Conservation (phyloP, 2,113 vertebrate species). For the Microtus oregoni region DNA sequence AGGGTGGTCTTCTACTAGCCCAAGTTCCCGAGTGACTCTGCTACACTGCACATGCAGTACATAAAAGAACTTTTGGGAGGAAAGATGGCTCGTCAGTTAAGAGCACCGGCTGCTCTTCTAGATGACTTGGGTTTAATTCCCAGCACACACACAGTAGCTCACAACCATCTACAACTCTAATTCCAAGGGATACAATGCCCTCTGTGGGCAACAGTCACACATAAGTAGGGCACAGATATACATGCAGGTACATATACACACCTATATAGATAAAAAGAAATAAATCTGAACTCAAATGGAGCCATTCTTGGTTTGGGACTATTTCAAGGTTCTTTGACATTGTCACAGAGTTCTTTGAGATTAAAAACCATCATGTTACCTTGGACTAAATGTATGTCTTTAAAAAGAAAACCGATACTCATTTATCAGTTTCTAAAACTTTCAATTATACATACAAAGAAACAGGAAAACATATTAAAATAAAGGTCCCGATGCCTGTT, state of each 20-base stretch:
- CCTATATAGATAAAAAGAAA: not conserved
- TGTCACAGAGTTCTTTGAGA: not conserved
- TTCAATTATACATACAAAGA: slow-evolving; percentile 4
- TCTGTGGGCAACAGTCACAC: not conserved
- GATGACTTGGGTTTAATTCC: not conserved
- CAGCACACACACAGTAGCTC: not conserved
- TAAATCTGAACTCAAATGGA: slow-evolving; percentile 56
- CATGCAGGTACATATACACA: not conserved
- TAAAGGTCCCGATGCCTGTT: slow-evolving; percentile 58
- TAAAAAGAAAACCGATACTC: not conserved
- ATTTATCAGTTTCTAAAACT: slow-evolving; percentile 33
- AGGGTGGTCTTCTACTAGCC: not conserved
- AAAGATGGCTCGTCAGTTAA: not conserved
- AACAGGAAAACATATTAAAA: slow-evolving; percentile 60
- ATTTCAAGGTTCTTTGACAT: slow-evolving; percentile 52
- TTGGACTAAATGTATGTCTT: not conserved
- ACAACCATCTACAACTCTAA: not conserved
- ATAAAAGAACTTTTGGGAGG: not conserved
- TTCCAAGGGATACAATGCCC: not conserved
- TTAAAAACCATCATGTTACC: not conserved
- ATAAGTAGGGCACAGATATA: not conserved
- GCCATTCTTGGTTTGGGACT: slow-evolving; percentile 42
- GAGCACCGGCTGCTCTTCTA: not conserved
- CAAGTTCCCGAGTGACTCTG: not conserved
- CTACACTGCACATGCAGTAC: not conserved